Percentiles rank a stretch among this genome's conserved stretches.
phyloP scores from a whole-genome alignment of 1,140 invertebrate species.

The Neotoxoptera formosana region DNA sequence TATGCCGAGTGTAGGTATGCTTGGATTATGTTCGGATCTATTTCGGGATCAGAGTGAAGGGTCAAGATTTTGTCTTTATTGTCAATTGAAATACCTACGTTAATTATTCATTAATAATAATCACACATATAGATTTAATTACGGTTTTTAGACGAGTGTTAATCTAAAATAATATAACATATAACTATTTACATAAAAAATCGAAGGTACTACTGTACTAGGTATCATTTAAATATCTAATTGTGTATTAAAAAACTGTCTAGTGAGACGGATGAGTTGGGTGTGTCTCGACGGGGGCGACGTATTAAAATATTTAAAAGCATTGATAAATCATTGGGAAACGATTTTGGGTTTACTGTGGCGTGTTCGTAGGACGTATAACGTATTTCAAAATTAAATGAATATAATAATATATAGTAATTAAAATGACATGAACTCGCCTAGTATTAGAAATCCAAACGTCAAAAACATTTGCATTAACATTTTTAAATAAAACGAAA shows the following conservation, averaged over 20 bases:
- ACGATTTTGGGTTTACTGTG: background rate
- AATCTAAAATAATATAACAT: background rate
- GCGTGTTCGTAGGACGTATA: background rate
- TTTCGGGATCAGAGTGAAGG: too few relatives aligned
- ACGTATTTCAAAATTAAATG: background rate
- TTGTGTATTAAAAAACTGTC: background rate
- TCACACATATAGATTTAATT: background rate
- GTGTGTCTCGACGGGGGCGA: background rate
- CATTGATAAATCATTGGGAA: background rate
- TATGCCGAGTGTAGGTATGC: too few relatives aligned
- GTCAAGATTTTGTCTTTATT: too few relatives aligned
- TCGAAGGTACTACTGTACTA: background rate
- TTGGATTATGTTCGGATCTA: too few relatives aligned
- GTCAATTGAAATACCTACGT: background rate
- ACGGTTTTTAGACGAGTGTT: background rate
- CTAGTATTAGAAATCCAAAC: background rate
- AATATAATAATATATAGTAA: background rate
- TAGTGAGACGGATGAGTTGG: background rate
- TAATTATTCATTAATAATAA: background rate
- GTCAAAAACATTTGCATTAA: background rate
- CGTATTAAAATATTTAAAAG: background rate
- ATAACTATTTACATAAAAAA: background rate
- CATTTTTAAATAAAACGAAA: background rate
- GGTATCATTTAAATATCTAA: background rate
- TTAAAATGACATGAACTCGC: background rate